Conservation (phyloP, 2,888 invertebrate genomes). For the Morpho achilles region DNA sequence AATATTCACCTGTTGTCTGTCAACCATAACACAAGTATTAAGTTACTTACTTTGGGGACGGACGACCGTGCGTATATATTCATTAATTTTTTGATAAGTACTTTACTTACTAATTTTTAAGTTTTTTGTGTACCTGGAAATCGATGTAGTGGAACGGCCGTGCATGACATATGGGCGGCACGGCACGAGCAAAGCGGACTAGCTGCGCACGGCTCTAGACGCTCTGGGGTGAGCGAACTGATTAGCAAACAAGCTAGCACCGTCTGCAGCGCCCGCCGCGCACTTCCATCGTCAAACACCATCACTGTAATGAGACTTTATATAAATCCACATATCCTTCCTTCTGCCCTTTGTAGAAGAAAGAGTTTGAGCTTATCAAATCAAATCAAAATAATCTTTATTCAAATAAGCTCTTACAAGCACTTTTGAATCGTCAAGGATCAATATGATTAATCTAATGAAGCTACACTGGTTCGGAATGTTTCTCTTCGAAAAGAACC, state of each 20-base stretch:
- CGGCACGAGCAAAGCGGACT: slow-evolving; percentile 86
- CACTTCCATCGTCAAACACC: slow-evolving; percentile 64
- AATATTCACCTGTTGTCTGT: too few relatives aligned
- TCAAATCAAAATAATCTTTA: too few relatives aligned
- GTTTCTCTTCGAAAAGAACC: too few relatives aligned
- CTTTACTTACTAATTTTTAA: neutral
- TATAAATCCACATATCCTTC: neutral
- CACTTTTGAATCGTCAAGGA: too few relatives aligned
- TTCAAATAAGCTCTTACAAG: too few relatives aligned
- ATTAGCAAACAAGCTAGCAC: slow-evolving; percentile 65
- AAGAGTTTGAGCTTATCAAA: too few relatives aligned
- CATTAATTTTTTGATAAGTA: too few relatives aligned
- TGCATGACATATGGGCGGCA: slow-evolving; percentile 83
- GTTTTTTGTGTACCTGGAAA: slow-evolving; percentile 79
- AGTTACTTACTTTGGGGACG: too few relatives aligned
- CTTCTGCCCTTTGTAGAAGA: neutral
- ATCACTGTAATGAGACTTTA: slow-evolving; percentile 48
- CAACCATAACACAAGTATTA: too few relatives aligned
- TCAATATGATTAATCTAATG: too few relatives aligned
- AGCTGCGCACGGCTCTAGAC: slow-evolving; percentile 80
- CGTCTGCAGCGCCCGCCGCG: slow-evolving; percentile 62
- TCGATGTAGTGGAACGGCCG: slow-evolving; percentile 85
- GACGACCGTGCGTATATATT: too few relatives aligned
- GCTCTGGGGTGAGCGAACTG: slow-evolving; percentile 62
- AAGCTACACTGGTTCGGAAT: too few relatives aligned